Evolutionary conservation across 2,797 vertebrate genomes (phyloP), one percentile per base, ranked within the genome.

Genomic region (Squalus acanthias): DNA sequence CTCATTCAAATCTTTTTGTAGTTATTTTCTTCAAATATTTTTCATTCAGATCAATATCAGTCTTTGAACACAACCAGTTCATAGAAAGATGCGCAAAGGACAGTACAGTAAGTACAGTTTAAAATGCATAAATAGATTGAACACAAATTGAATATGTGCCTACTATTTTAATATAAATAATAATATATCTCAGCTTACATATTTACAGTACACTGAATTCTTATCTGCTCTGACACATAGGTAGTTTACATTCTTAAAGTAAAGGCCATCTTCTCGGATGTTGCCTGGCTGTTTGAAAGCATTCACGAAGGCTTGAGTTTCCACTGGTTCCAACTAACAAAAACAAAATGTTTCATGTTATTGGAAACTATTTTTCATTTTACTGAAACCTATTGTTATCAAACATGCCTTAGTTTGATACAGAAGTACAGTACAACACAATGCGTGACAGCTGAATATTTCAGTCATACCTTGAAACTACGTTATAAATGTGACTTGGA

Each of bases 121-220:
- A 57, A 74, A 76, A n/a, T 39, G 13, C 50, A 29, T 33, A 60
- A 3, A 53, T 33, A 53, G 20, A 53, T 46, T 46, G 70, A 95
- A 74, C 13, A 60, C 13, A 57, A 95, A 95, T 60, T 33, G 15
- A 67, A 24, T 53, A 87, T 65, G 5, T 65, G 60, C 5, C 33
- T 63, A 95, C 33, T 63, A 95, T 72, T 53, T 95, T 72, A 76
- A 57, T 46, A 50, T 53, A 8, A 60, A 53, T 22, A 72, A 33
- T 20, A 67, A 67, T 46, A 94, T 96, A 96, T 95, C 67, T 96
- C 39, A 76, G 97, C 97, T 4, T 97, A 98, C 98, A 17, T 97
- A 97, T 96, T 97, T 97, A 76, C 97, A 97, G 79, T 97, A 98
- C 96, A 98, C 97, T 95, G 98, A 97, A 95, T 91, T 93, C 12